phyloP scores from a whole-genome alignment of 2,888 invertebrate genomes.

The Ophion slaviceki region DNA sequence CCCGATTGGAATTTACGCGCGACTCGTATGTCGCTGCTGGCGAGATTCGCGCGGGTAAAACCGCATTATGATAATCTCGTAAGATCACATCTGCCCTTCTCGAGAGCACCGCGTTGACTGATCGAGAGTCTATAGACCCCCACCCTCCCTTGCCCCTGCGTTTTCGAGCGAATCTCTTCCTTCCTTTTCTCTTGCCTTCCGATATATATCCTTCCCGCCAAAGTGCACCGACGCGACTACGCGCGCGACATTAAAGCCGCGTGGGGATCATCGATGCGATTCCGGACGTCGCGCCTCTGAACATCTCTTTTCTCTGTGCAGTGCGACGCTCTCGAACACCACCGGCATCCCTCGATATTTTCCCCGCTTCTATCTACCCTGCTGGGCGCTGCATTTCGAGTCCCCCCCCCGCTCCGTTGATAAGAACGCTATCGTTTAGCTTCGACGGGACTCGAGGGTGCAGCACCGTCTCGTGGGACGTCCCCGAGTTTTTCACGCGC shows the following conservation, averaged over 20 bases:
- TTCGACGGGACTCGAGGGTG: slow-evolving; percentile 45
- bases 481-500: not conserved
- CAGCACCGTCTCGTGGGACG: slow-evolving; percentile 57
- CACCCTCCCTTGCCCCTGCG: not conserved
- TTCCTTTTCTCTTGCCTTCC: slow-evolving; percentile 43
- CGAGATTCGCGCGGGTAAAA: not conserved
- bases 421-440: slow-evolving; percentile 57
- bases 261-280: slow-evolving; percentile 33
- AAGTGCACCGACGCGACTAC: slow-evolving; percentile 59
- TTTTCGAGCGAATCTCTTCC: slow-evolving; percentile 36
- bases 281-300: slow-evolving; percentile 36
- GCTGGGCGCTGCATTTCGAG: not conserved
- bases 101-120: slow-evolving; percentile 59
- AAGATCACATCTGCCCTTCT: slow-evolving; percentile 43
- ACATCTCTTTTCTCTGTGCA: not conserved
- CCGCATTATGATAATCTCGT: slow-evolving; percentile 38
- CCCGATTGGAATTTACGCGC: too few relatives aligned
- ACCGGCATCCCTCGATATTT: slow-evolving; percentile 25
- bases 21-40: too few relatives aligned
- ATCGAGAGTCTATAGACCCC: slow-evolving; percentile 23
- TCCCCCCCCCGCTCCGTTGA: slow-evolving; percentile 48
- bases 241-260: slow-evolving; percentile 8
- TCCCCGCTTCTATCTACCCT: slow-evolving; percentile 8
- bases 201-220: slow-evolving; percentile 64
- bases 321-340: not conserved